A percentile compares a stretch with the other conserved stretches of the same genome.
Evolutionary conservation across 2,797 vertebrate genomes (phyloP).

Genomic region (Acridotheres tristis): DNA sequence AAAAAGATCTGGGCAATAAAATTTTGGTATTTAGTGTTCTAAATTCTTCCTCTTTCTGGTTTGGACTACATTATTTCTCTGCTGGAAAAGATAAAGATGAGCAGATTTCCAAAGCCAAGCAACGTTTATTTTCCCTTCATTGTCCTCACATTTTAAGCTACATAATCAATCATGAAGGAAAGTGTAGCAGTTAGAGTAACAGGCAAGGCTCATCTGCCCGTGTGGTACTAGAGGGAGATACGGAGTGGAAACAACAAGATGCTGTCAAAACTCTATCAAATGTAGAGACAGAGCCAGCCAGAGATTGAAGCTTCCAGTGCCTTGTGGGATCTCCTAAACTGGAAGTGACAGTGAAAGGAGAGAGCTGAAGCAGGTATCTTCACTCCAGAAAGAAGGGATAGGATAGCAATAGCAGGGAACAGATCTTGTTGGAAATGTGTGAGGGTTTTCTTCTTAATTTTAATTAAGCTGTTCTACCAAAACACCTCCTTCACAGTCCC

Average conservation of each 20-base stretch:
- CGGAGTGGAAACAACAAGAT: background rate
- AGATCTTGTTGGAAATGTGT: background rate
- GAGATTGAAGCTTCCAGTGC: background rate
- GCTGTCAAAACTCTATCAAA: background rate
- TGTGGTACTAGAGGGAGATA: background rate
- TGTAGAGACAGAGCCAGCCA: background rate
- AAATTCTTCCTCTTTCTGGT: background rate
- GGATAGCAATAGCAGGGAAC: background rate
- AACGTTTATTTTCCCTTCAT: background rate
- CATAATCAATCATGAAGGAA: background rate
- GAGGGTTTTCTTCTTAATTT: background rate
- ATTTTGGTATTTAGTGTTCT: background rate
- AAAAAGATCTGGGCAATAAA: background rate
- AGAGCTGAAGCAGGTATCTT: background rate
- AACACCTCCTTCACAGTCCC: background rate
- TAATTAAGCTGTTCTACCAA: background rate
- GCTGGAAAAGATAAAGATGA: background rate
- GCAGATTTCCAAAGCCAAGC: background rate
- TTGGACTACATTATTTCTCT: background rate
- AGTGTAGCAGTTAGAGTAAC: background rate
- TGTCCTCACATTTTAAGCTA: background rate
- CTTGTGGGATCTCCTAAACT: background rate
- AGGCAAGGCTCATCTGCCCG: fast-evolving
- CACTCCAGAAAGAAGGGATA: background rate
- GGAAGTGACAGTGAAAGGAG: background rate